Evolutionary conservation across 1,140 invertebrate species (phyloP), one percentile per base, ranked within the genome.

Genomic region (Alviniconcha marisindica): DNA sequence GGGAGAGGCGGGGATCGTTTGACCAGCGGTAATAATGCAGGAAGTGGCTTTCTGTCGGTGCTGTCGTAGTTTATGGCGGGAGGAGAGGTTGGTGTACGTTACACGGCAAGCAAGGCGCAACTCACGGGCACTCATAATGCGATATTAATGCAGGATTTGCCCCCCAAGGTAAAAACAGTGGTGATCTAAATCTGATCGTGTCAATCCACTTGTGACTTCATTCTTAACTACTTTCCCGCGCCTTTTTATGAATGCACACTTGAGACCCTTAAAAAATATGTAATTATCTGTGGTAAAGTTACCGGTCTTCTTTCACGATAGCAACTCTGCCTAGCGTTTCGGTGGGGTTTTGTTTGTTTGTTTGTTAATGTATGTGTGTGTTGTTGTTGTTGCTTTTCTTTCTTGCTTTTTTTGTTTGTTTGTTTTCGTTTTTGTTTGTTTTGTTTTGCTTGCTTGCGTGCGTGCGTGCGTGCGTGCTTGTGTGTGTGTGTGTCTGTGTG

Each of bases 401-500:
- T 15, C n/a, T 66, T 66, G 60, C n/a, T 21, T 66, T 7, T 66
- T 66, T 66, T 66, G 60, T 66, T 33, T 15, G 5, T 28, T 36
- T 71, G 31, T 71, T 71, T 71, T 38, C 7, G 5, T 71, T 71
- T 31, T 71, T 71, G 31, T 71, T 71, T 36, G 28, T 36, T 71
- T 1, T 71, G 18, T 71, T 36, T 71, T 38, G 48, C 48, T 12
- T 51, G 10, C 21, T 21, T 51, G 7, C 7, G 21, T 51, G 10
- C 48, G 10, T 51, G 48, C 21, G 21, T 5, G 28, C 21, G 28
- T 12, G 0, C 0, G 56, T 24, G 56, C 21, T 24, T n/a, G 0
- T 60, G 24, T 24, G 56, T 60, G 21, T 0, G 7, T 60, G 48
- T 51, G 48, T 51, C 10, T 51, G 48, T 21, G 48, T 51, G 48